Conservation (phyloP, 2,888 invertebrate genomes). For the Empis livida region DNA sequence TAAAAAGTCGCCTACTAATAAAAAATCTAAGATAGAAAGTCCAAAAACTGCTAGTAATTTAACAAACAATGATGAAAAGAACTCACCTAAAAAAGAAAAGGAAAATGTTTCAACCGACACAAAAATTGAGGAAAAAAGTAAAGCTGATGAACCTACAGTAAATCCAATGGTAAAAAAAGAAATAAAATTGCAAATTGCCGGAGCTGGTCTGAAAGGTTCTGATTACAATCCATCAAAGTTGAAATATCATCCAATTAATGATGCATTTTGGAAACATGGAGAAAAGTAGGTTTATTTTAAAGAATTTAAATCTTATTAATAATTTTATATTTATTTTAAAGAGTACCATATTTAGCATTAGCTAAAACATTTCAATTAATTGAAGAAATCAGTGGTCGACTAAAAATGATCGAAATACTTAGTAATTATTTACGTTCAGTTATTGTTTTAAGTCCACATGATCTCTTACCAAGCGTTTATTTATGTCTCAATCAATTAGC, state of each 20-base stretch:
- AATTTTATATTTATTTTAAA: constrained; percentile 28
- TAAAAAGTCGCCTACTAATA: constrained; percentile 5
- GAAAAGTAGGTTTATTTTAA: constrained; percentile 43
- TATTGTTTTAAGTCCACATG: constrained; percentile 74
- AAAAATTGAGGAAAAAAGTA: constrained; percentile 1
- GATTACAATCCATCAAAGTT: constrained; percentile 58
- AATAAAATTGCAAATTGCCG: constrained; percentile 16
- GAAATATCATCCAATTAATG: constrained; percentile 68
- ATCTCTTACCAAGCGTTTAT: constrained; percentile 81
- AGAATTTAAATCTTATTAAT: constrained; percentile 1
- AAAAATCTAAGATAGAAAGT: constrained; percentile 5
- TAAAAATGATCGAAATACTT: constrained; percentile 84
- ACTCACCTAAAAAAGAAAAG: background rate
- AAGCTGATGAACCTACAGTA: background rate
- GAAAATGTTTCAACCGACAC: background rate
- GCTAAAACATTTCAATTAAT: constrained; percentile 82
- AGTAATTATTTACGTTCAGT: constrained; percentile 89
- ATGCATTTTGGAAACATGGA: constrained; percentile 67
- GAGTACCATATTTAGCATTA: constrained; percentile 86
- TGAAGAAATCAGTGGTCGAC: constrained; percentile 68
- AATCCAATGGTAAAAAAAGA: constrained; percentile 13
- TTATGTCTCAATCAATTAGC: constrained; percentile 91
- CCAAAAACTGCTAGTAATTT: background rate
- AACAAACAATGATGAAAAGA: background rate
- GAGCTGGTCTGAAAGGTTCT: constrained; percentile 19